Evolutionary conservation across 2,888 invertebrate species (phyloP).

Genomic region (Phengaris arion): DNA sequence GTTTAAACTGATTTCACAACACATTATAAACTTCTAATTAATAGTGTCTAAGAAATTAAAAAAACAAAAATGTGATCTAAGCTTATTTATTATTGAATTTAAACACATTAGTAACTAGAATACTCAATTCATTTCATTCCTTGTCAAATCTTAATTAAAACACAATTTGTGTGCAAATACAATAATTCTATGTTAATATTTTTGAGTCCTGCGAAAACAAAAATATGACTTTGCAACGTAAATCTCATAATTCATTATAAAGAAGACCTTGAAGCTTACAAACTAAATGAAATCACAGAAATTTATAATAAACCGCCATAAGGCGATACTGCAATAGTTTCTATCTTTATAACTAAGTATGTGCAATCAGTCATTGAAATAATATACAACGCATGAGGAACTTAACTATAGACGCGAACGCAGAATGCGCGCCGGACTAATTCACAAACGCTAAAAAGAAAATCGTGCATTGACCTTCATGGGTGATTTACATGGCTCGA

Average conservation of each 20-base stretch:
- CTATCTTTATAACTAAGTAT: constrained; percentile 8
- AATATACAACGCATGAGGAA: constrained; percentile 22
- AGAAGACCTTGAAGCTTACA: constrained; percentile 20
- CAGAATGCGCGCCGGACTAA: background rate
- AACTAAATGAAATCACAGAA: constrained; percentile 28
- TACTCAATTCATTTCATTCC: constrained; percentile 32
- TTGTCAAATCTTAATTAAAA: constrained; percentile 32
- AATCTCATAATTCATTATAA: background rate
- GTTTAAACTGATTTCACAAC: too few species aligned
- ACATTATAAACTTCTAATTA: too few species aligned
- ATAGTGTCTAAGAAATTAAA: constrained; percentile 4
- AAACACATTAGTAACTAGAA: constrained; percentile 34
- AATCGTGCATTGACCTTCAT: background rate
- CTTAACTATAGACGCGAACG: background rate
- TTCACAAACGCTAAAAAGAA: background rate
- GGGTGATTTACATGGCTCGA: too few species aligned
- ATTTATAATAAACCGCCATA: constrained; percentile 23
- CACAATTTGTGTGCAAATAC: constrained; percentile 3
- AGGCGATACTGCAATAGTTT: constrained; percentile 20
- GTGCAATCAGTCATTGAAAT: constrained; percentile 32
- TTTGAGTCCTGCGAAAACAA: constrained; percentile 16
- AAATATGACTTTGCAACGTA: constrained; percentile 21
- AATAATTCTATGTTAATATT: constrained; percentile 8
- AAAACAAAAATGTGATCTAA: constrained; percentile 34
- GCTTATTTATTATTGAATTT: constrained; percentile 37